Percentiles rank a stretch among this genome's conserved stretches.
These are phyloP conservation scores for Scartelaos histophorus DNA, from an alignment of 2,113 vertebrate species.

Conservation along the genomic window DNA sequence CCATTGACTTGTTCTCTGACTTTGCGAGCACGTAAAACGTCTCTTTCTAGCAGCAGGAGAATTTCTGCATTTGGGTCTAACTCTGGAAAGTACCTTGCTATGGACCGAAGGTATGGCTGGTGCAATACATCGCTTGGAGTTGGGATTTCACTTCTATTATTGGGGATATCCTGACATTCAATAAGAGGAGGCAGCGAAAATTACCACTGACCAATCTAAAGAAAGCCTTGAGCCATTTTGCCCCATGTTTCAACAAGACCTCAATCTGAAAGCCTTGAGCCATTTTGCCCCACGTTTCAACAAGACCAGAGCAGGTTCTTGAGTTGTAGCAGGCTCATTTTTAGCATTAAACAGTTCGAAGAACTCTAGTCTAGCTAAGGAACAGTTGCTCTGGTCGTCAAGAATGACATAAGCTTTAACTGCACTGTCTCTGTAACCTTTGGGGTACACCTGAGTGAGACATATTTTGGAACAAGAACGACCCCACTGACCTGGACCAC, in stretches of 20 bases:
- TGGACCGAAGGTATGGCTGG: constrained; percentile 21
- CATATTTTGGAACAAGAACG: neutral
- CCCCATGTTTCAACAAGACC: too few species aligned
- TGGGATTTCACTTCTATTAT: constrained; percentile 13
- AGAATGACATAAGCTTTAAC: neutral
- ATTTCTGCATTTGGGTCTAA: constrained; percentile 6
- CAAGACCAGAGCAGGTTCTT: neutral
- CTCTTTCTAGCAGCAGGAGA: constrained; percentile 15
- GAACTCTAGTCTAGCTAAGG: neutral
- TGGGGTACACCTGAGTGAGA: neutral
- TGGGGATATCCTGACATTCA: constrained; percentile 9
- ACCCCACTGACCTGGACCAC: neutral
- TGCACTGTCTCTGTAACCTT: neutral
- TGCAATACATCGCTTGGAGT: constrained; percentile 1
- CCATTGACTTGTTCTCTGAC: constrained; percentile 31
- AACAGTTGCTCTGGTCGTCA: neutral
- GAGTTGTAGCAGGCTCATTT: neutral
- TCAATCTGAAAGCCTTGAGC: too few species aligned
- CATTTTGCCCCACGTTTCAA: too few species aligned
- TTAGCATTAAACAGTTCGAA: neutral
- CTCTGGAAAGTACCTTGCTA: constrained; percentile 1
- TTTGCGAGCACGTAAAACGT: constrained; percentile 21
- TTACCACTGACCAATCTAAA: neutral
- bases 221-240: neutral
- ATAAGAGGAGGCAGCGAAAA: constrained; percentile 12